Evolutionary conservation across 2,113 vertebrate species (phyloP), one percentile per base, ranked within the genome.

Genomic region (Pipa parva): DNA sequence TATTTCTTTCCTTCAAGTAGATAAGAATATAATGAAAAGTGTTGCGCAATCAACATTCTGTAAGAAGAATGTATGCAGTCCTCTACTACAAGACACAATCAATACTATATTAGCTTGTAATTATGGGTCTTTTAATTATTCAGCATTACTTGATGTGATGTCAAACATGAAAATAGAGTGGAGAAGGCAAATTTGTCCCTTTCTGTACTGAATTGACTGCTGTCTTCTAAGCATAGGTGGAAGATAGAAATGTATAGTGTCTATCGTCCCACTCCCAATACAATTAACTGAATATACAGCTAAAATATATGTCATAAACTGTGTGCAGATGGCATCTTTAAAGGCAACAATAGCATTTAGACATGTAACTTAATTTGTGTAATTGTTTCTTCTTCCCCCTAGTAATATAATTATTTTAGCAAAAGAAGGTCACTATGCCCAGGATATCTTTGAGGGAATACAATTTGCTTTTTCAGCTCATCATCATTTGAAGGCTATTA

Each of bases 71-170:
- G 71, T 73, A 73, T 36, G 68, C 39, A 33, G 25, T 50, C 63
- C 20, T 39, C 78, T 75, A 82, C 85, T 78, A 72, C 71, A 74
- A 81, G 79, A 74, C 68, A 78, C 71, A 73, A 81, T 90, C 87
- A 83, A 89, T 90, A 86, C 72, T 76, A 82, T 83, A 87, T 84
- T 81, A 88, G 81, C 68, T 75, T 80, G 81, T 86, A 85, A 87
- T 87, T 83, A 84, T 70, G 76, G 77, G 78, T 51, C 69, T 85
- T 85, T 89, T 81, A 88, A 88, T 90, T 89, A 88, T 88, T 90
- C 79, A 85, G 76, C 74, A 75, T 83, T 74, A 74, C 76, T 74
- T 48, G 60, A 81, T 80, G 80, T 65, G 52, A 81, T 80, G 78
- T 64, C 63, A 60, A 76, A 77, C n/a, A n/a, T n/a, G n/a, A n/a